Evolutionary conservation across 2,113 vertebrate species (phyloP).

Genomic region (Upupa epops): DNA sequence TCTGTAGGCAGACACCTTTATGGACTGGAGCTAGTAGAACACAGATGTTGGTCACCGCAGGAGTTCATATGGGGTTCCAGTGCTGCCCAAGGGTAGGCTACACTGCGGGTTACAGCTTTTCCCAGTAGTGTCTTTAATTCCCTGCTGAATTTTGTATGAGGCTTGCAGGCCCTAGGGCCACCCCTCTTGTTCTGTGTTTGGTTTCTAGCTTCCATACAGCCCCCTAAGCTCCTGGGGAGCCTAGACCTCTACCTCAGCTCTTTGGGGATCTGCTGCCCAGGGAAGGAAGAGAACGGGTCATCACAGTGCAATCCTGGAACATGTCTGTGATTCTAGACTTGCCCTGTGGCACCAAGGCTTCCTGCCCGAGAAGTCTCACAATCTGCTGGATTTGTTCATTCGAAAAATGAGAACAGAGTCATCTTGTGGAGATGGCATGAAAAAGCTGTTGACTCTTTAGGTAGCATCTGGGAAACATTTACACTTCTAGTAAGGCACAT

Average conservation of each 20-base stretch:
- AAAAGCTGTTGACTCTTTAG: not conserved
- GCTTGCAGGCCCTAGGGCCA: not conserved
- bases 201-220: not conserved
- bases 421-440: not conserved
- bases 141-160: not conserved
- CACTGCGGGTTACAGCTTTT: not conserved
- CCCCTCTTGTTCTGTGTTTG: not conserved
- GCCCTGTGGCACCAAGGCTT: not conserved
- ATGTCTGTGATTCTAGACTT: not conserved
- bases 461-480: not conserved
- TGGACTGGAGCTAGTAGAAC: not conserved
- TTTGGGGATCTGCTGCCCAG: not conserved
- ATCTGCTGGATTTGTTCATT: not conserved
- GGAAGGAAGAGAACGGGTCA: not conserved
- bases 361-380: not conserved
- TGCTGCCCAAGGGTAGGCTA: too few relatives aligned
- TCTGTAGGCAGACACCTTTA: not conserved
- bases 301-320: not conserved
- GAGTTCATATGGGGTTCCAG: not conserved
- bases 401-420: not conserved
- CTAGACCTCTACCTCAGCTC: not conserved
- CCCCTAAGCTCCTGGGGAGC: not conserved
- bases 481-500: slow-evolving; percentile 16
- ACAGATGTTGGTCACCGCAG: not conserved
- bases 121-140: not conserved